These are phyloP conservation scores for Yoshiicerus persimilis DNA, from an alignment of 1,140 invertebrate genomes.

Conservation along the genomic window DNA sequence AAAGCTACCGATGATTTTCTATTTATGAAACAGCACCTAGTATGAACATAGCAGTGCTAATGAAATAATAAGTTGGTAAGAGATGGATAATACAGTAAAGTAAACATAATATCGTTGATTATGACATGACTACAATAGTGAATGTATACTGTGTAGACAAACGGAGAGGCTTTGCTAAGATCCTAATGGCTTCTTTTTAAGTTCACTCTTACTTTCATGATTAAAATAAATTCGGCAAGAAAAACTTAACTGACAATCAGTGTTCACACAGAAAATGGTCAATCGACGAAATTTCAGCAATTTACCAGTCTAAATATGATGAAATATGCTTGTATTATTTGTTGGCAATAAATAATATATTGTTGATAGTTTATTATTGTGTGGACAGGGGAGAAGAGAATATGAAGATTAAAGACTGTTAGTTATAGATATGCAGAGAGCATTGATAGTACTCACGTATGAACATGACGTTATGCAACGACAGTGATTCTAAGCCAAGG, in stretches of 20 bases:
- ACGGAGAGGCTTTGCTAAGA: neutral
- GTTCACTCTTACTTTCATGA: neutral
- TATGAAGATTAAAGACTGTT: neutral
- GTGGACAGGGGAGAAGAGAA: neutral
- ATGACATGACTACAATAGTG: neutral
- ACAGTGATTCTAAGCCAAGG: neutral
- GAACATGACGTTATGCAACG: neutral
- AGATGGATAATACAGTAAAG: neutral
- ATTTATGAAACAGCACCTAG: neutral
- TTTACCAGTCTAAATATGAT: neutral
- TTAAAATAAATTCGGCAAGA: neutral
- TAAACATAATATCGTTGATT: neutral
- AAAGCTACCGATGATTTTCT: neutral
- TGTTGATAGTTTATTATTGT: neutral
- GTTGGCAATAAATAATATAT: neutral
- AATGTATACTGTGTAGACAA: neutral
- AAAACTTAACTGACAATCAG: neutral
- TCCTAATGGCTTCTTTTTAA: neutral
- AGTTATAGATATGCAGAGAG: neutral
- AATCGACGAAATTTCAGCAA: neutral
- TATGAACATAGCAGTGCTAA: neutral
- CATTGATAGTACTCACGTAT: no score
- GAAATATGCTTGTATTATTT: neutral
- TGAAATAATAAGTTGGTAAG: neutral
- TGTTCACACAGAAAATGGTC: neutral